These are phyloP conservation scores for Colinus virginianus DNA, from an alignment of 2,113 vertebrate species.

Conservation along the genomic window DNA sequence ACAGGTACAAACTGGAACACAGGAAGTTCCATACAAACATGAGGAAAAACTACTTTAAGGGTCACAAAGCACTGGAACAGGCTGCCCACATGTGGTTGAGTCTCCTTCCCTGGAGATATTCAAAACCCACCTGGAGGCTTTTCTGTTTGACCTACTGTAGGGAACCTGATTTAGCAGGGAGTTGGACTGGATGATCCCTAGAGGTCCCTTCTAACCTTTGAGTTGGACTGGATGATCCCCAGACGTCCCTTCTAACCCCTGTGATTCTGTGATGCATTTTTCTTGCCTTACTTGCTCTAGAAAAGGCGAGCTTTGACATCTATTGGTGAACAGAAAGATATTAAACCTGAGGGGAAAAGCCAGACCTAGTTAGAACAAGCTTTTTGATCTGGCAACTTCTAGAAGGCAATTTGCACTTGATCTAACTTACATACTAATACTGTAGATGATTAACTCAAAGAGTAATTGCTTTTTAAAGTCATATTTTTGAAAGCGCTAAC, in stretches of 20 bases:
- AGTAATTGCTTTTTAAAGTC: conserved; percentile 9
- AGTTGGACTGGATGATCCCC: not conserved
- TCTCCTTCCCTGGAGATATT: not conserved
- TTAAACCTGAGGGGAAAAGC: conserved; percentile 15
- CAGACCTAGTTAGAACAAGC: conserved; percentile 15
- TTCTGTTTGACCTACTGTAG: not conserved
- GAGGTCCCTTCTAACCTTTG: not conserved
- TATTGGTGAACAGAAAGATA: conserved; percentile 8
- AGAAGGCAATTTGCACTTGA: conserved; percentile 37
- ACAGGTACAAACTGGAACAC: not conserved
- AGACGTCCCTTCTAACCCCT: not conserved
- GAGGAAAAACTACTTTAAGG: not conserved
- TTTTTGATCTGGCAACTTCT: conserved; percentile 47
- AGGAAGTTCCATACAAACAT: not conserved
- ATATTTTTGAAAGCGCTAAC: conserved; percentile 13
- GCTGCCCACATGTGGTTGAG: not conserved
- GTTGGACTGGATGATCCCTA: not conserved
- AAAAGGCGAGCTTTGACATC: conserved; percentile 16
- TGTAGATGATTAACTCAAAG: conserved; percentile 31
- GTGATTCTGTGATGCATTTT: not conserved
- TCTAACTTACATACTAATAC: conserved; percentile 34
- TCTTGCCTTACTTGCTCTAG: not conserved
- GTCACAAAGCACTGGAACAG: not conserved
- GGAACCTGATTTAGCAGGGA: too few relatives aligned
- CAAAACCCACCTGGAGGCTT: not conserved